Evolutionary conservation across 92 coral and sea anemone species (phyloP), one percentile per base, ranked within the genome.

Genomic region (Porites rus): DNA sequence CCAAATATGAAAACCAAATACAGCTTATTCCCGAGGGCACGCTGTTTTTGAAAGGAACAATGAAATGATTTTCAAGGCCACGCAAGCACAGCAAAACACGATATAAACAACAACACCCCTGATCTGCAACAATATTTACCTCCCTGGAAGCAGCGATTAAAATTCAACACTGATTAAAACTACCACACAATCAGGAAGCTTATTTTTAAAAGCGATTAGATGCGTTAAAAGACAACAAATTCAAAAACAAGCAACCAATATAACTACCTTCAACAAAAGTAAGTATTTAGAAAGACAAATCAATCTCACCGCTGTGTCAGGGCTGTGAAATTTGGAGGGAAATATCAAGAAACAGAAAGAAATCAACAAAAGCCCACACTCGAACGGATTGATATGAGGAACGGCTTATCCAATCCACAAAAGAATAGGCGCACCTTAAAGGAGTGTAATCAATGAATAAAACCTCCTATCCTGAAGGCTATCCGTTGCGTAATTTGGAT

Each of bases 311-410:
- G 75, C 20, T 19, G 56, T 71, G 14, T 28, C 31, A 28, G 31
- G 3, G 31, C 31, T 28, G 31, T 28, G 31, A 38, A 53, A 11
- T 31, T 43, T 43, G 51, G 54, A 51, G n/a, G 19, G 75, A 71
- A 71, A 31, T 71, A 50, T 28, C 31, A 28, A 28, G 31, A 28
- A 28, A 28, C 31, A 28, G 31, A 3, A 12, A 71, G 75, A 71
- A 71, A 71, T 43, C 54, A 31, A 71, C 22, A 14, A 71, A 19
- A 71, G 75, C 58, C 75, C 18, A 46, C 75, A 71, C 58, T 71
- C 75, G 38, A 71, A 71, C 54, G 75, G 59, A 71, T 38, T 43
- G 75, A 71, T 71, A 71, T 31, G 75, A 38, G 25, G 54, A 16
- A 71, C 54, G 75, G 75, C 75, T 16, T 0, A 71, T 10, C 46